These are phyloP conservation scores for Helleia helle DNA, from an alignment of 2,888 invertebrate genomes.

Conservation along the genomic window DNA sequence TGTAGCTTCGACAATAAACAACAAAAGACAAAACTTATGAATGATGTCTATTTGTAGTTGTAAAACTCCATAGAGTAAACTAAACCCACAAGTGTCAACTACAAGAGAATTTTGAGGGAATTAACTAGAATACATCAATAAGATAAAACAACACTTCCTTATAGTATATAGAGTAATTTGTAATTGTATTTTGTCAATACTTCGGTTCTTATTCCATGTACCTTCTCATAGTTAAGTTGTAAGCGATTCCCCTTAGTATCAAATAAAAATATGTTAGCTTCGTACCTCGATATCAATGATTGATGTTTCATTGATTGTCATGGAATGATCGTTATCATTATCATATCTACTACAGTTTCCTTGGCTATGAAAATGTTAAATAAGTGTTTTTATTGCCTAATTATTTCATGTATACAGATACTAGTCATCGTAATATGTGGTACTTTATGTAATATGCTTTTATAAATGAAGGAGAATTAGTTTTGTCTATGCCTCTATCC, in stretches of 20 bases:
- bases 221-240: neutral
- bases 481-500: neutral
- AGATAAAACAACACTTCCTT: neutral
- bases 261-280: too few species aligned
- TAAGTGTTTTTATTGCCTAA: neutral
- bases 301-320: too few species aligned
- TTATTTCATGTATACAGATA: conserved; percentile 22
- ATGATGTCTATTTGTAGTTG: neutral
- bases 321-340: too few species aligned
- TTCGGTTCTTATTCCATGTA: too few species aligned
- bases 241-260: neutral
- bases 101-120: too few species aligned
- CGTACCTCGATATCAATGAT: too few species aligned
- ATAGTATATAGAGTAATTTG: too few species aligned
- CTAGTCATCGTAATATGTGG: conserved; percentile 62
- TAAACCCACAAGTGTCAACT: too few species aligned
- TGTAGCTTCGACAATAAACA: conserved; percentile 8
- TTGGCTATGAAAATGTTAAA: neutral
- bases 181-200: too few species aligned
- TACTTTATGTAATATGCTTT: conserved; percentile 39
- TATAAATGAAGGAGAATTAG: conserved; percentile 19
- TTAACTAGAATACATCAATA: too few species aligned
- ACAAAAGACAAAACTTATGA: neutral
- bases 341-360: neutral
- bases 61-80: too few species aligned